These are phyloP conservation scores for Tyria jacobaeae DNA, from an alignment of 2,888 invertebrate species.

Conservation along the genomic window DNA sequence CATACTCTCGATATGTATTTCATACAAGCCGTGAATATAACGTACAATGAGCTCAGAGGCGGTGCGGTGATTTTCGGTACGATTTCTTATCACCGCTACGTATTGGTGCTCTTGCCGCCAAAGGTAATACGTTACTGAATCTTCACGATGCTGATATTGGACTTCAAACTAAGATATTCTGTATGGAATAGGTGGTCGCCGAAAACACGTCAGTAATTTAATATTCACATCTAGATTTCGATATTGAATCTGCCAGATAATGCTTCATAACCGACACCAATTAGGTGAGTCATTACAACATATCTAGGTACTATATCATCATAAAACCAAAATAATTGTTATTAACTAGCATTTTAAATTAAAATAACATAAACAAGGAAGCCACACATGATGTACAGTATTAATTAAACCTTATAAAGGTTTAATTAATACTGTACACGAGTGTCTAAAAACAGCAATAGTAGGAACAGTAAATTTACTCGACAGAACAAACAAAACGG, in stretches of 20 bases:
- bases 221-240: slow-evolving; percentile 63
- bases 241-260: slow-evolving; percentile 45
- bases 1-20: slow-evolving; percentile 62
- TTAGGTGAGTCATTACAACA: slow-evolving; percentile 18
- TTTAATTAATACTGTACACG: too few relatives aligned
- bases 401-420: slow-evolving; percentile 44
- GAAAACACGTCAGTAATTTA: slow-evolving; percentile 58
- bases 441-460: slow-evolving; percentile 24
- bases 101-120: slow-evolving; percentile 72
- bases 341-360: neutral
- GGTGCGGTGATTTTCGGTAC: slow-evolving; percentile 66
- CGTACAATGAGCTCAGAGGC: slow-evolving; percentile 62
- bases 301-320: too few relatives aligned
- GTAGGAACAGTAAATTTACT: slow-evolving; percentile 31
- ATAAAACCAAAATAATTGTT: neutral
- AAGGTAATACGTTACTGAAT: slow-evolving; percentile 76
- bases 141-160: slow-evolving; percentile 68
- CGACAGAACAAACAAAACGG: slow-evolving; percentile 32
- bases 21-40: slow-evolving; percentile 62
- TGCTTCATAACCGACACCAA: slow-evolving; percentile 22
- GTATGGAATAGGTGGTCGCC: slow-evolving; percentile 51
- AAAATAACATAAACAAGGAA: neutral
- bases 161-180: slow-evolving; percentile 66
- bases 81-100: slow-evolving; percentile 73
- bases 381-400: slow-evolving; percentile 25